Conservation (phyloP, 2,888 invertebrate genomes). For the Lymantria monacha region DNA sequence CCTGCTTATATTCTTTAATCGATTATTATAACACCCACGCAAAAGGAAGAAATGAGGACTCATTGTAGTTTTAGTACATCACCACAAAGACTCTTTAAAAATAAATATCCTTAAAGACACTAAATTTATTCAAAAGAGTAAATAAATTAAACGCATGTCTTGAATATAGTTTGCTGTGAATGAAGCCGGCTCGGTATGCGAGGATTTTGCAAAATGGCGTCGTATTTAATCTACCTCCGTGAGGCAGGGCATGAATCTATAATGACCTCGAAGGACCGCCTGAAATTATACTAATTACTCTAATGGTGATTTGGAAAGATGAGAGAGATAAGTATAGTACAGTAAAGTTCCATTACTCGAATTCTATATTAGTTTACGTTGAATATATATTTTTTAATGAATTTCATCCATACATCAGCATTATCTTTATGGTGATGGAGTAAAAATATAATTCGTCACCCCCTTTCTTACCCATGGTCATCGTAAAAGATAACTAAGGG, state of each 20-base stretch:
- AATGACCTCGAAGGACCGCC: conserved; percentile 21
- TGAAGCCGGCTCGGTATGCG: conserved; percentile 10
- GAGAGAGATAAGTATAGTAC: conserved; percentile 4
- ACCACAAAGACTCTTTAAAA: too few relatives aligned
- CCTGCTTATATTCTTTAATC: too few relatives aligned
- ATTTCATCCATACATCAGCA: too few relatives aligned
- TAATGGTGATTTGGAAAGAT: conserved; percentile 11
- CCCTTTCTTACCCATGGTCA: too few relatives aligned
- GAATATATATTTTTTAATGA: background rate
- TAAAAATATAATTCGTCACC: too few relatives aligned
- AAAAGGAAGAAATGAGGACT: too few relatives aligned
- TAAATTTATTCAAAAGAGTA: background rate
- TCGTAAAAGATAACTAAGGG: too few relatives aligned
- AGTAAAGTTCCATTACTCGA: background rate
- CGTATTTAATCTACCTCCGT: conserved; percentile 16
- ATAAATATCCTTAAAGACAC: too few relatives aligned
- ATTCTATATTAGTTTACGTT: background rate
- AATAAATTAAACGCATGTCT: background rate
- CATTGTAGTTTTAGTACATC: too few relatives aligned
- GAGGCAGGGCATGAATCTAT: conserved; percentile 29
- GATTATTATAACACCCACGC: too few relatives aligned
- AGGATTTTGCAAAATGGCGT: conserved; percentile 12
- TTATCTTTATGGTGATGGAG: too few relatives aligned
- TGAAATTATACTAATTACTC: conserved; percentile 30
- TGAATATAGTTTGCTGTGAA: conserved; percentile 1